A percentile compares a stretch with the other conserved stretches of the same genome.
phyloP scores from a whole-genome alignment of 2,888 invertebrate species.

The Malacosoma neustria region DNA sequence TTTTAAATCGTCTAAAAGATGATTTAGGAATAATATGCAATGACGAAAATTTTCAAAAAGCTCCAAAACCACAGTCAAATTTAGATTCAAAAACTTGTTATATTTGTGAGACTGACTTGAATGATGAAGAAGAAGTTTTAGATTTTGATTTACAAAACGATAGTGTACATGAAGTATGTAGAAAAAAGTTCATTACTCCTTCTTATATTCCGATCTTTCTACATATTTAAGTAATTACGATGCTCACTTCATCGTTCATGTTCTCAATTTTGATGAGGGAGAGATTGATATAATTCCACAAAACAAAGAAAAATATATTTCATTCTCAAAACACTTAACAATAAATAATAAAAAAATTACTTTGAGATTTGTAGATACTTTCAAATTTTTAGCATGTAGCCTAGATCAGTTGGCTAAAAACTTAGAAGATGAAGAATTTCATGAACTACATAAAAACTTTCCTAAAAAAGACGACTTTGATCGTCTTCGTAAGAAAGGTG shows the following conservation, averaged over 20 bases:
- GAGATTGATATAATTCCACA: constrained; percentile 12
- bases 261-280: constrained; percentile 15
- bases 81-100: constrained; percentile 4
- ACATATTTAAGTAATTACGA: constrained; percentile 20
- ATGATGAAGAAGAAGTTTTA: constrained; percentile 7
- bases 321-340: constrained; percentile 17
- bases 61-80: constrained; percentile 2
- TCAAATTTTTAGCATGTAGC: constrained; percentile 11
- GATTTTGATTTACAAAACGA: constrained; percentile 18
- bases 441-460: too few relatives aligned
- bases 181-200: constrained; percentile 13
- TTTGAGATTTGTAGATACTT: constrained; percentile 12
- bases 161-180: constrained; percentile 17
- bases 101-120: constrained; percentile 11
- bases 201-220: constrained; percentile 13
- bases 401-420: constrained; percentile 9
- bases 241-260: constrained; percentile 22
- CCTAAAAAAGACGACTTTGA: too few relatives aligned
- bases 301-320: constrained; percentile 26
- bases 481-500: too few relatives aligned
- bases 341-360: constrained; percentile 7
- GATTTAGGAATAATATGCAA: constrained; percentile 11
- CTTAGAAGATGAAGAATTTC: too few relatives aligned
- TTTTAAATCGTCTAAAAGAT: constrained; percentile 14
- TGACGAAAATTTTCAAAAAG: constrained; percentile 4